Base-by-base conservation (phyloP, 2,797 vertebrate species). In the Mus spretus region DNA sequence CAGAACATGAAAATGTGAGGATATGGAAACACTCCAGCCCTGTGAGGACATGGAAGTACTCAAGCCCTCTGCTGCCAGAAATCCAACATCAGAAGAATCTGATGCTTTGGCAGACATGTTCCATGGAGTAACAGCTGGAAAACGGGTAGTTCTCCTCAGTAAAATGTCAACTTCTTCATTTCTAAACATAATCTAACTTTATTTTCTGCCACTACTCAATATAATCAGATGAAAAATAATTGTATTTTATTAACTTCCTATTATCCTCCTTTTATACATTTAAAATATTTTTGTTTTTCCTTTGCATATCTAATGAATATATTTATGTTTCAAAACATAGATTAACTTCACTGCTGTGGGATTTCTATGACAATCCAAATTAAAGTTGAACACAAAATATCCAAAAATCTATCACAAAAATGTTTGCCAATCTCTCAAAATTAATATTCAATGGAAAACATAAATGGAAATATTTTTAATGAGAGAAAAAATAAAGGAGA, bases 401-500 rank as follows among this genome's bases (percentile, higher is more conserved):
- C 7, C 47, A 89, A 59, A 86, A 15, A 15, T 34, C 13, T 34
- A 77, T 59, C 1, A 55, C 28, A 53, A n/a, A 67, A 50, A 24
- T 5, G 13, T 83, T 82, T 77, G 11, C 34, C 82, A 67, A 26
- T 31, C 26, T 78, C 74, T 97, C 94, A 96, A 93, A 97, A n/a
- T 17, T 15, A 89, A 83, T 1, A 70, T 75, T 34, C 67, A 1
- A 17, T 83, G 4, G 81, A 78, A 79, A 53, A 86, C 9, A 17
- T 0, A 80, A 61, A 44, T 4, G 50, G 15, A 85, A 40, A 59
- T 44, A 75, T 34, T 75, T 70, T 50, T 53, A 24, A 40, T 44
- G 55, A 77, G 20, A 78, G 28, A 72, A 44, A 40, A 50, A 6
- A 3, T 31, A 28, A 84, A 12, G 28, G 74, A 63, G 14, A 26